These are phyloP conservation scores for Oophaga sylvatica DNA, from an alignment of 2,797 vertebrate genomes.

Conservation along the genomic window DNA sequence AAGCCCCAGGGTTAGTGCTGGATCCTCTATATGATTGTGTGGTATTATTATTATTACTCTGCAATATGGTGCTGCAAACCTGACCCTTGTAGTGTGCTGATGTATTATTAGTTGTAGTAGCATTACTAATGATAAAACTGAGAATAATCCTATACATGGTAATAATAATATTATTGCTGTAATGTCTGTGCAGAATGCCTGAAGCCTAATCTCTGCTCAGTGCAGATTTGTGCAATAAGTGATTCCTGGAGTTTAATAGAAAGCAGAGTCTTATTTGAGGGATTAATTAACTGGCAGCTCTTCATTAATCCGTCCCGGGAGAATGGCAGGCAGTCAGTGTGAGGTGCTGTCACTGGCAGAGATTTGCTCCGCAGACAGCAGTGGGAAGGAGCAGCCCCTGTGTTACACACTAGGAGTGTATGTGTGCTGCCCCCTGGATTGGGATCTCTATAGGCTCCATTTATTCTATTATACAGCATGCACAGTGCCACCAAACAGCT, in stretches of 20 bases:
- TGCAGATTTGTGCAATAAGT: constrained; percentile 35
- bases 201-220: not conserved
- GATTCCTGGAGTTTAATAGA: constrained; percentile 64
- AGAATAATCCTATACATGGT: not conserved
- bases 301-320: constrained; percentile 89
- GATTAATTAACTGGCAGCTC: constrained; percentile 88
- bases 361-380: constrained; percentile 65
- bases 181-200: constrained; percentile 2
- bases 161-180: not conserved
- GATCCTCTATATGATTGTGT: too few relatives aligned
- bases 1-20: not conserved
- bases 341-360: constrained; percentile 73
- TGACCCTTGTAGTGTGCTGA: not conserved
- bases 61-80: not conserved
- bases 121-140: not conserved
- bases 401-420: not conserved
- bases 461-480: not conserved
- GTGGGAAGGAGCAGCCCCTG: constrained; percentile 57
- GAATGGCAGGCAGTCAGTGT: constrained; percentile 82
- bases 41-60: not conserved
- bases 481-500: not conserved
- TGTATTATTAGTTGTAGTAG: not conserved
- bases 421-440: too few relatives aligned
- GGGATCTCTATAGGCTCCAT: not conserved
- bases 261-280: constrained; percentile 73